These are phyloP conservation scores for Meiosimyza platycephala DNA, from an alignment of 2,888 invertebrate genomes.

Conservation along the genomic window DNA sequence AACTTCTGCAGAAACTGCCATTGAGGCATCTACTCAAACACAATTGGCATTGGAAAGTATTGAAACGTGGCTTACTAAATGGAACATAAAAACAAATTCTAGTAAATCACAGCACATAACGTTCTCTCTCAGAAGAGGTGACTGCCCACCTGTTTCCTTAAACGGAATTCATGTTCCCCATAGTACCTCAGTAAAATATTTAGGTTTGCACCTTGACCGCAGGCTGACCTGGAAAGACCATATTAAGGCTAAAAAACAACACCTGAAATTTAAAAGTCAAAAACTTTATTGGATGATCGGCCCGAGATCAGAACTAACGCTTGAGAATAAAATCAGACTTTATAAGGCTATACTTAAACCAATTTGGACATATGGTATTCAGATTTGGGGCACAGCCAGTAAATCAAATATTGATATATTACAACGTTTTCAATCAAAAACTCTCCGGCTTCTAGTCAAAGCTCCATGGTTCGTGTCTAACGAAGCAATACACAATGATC, in stretches of 20 bases:
- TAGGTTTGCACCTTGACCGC: conserved; percentile 8
- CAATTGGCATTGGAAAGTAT: neutral
- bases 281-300: no score
- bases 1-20: no score
- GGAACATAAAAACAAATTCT: no score
- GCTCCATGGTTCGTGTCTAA: conserved; percentile 32
- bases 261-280: no score
- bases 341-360: conserved; percentile 10
- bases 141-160: conserved; percentile 3
- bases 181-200: neutral
- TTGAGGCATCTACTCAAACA: no score
- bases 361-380: neutral
- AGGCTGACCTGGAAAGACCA: no score
- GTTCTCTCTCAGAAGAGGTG: no score
- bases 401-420: conserved; percentile 28
- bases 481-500: conserved; percentile 16
- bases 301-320: conserved; percentile 17
- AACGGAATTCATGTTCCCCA: conserved; percentile 7
- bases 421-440: neutral
- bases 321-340: conserved; percentile 13
- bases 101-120: no score
- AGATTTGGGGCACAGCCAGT: conserved; percentile 19
- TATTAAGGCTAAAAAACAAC: no score
- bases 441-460: conserved; percentile 1
- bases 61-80: conserved; percentile 7